Evolutionary conservation across 1,140 invertebrate genomes (phyloP), one percentile per base, ranked within the genome.

Genomic region (Leptinotarsa defecta): DNA sequence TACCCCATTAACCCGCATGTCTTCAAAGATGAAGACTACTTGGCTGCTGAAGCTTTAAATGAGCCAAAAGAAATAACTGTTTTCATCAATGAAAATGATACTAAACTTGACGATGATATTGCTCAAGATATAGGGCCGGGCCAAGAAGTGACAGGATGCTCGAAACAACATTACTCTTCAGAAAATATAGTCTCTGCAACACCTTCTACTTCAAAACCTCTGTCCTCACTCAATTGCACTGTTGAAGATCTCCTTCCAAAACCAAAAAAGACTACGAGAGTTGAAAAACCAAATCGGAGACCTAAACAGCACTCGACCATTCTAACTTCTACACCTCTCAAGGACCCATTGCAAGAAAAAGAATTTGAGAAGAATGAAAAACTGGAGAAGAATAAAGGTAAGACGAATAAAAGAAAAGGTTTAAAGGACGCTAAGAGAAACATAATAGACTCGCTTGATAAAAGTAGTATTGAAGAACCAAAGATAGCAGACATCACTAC

Each of bases 11-110:
- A 67, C 20, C 22, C 22, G 19, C 17, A 20, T 67, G 34, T 24
- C 13, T 67, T 67, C 34, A 67, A 24, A 17, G 65, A 67, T 67
- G 34, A 27, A 22, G 65, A 67, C 15, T 67, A 22, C 15, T 24
- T 67, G 48, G 84, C 73, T 22, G 78, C 20, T 48, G 20, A 43
- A 15, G 62, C 22, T 68, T 75, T 73, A 82, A 78, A 76, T 15
- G 61, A 76, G 22, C 49, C 68, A 48, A 22, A 68, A 65, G 20
- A 24, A 20, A 27, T 70, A 64, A 17, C 80, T 5, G 63, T 81
- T 19, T 71, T 80, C 71, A 78, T 82, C 24, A 62, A 57, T 63
- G 67, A 73, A 78, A 20, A 19, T 24, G 17, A 77, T 20, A 34
- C 61, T 57, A n/a, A 57, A n/a, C 13, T 57, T 57, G n/a, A 57